Base-by-base conservation (phyloP, 2,888 invertebrate genomes). In the Xestia sexstrigata region DNA sequence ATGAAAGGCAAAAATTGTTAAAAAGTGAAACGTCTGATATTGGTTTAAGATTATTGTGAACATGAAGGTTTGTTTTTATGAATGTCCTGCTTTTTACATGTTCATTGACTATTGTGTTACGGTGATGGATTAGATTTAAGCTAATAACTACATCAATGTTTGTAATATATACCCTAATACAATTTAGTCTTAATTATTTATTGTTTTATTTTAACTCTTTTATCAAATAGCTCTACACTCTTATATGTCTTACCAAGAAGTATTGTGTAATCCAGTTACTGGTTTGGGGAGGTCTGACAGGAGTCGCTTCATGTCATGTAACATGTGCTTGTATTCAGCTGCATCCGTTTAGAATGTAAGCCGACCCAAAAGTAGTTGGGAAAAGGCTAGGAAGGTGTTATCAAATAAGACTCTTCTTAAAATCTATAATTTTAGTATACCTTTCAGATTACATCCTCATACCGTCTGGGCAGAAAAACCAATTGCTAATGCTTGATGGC, bases 401-500 rank as follows among this genome's bases (percentile, higher is more conserved):
- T 60, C 30, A 30, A 8, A 60, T 8, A 30, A 58, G 1, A 26
- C 1, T 26, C 20, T 1, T 17, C 7, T 7, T 17, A 26, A 30
- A 55, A 35, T 35, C 5, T 49, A 23, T 65, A 65, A 76, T 7
- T n/a, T 26, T 5, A 20, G 23, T 63, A n/a, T 20, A 15, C 0
- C 66, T 89, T 88, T 55, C 86, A 88, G 88, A 82, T 17, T 88
- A 83, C 52, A 72, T 68, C 1, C 77, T 90, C 1, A 85, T 90
- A 20, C 86, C 87, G n/a, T 73, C 83, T 20, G 73, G 85, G 0
- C 73, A 75, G 0, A 88, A 88, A 26, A 83, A 85, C 26, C 65
- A 62, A 0, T 67, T 91, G n/a, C 45, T 90, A 0, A 87, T 90
- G 88, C 68, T 87, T 6, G 83, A 82, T 7, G 89, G 89, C 2